phyloP scores from a whole-genome alignment of 2,113 vertebrate genomes.

The Chaetodon auriga region DNA sequence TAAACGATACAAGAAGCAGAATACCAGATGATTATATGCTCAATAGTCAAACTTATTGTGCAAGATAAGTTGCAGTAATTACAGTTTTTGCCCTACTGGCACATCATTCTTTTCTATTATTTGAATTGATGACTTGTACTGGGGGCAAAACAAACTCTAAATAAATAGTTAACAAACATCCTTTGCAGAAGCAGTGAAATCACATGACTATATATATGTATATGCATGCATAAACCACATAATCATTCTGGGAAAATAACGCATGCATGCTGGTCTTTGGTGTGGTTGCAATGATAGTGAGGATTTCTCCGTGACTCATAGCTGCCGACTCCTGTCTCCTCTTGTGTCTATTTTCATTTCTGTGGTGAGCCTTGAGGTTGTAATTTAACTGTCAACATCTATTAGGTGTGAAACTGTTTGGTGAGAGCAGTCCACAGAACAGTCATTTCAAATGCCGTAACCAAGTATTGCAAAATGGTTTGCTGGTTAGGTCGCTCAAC shows the following conservation, averaged over 20 bases:
- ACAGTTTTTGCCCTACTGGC: background rate
- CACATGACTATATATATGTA: background rate
- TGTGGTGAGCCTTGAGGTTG: slow-evolving; percentile 62
- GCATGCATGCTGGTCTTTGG: background rate
- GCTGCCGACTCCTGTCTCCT: slow-evolving; percentile 35
- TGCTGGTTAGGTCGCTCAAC: slow-evolving; percentile 40
- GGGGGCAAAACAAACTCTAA: slow-evolving; percentile 9
- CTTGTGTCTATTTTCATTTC: slow-evolving; percentile 45
- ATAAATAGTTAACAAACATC: background rate
- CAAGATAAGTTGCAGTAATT: background rate
- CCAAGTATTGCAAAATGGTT: slow-evolving; percentile 16
- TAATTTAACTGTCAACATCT: slow-evolving; percentile 57
- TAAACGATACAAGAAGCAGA: background rate
- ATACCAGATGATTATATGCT: slow-evolving; percentile 1
- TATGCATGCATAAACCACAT: background rate
- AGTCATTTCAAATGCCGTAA: slow-evolving; percentile 15
- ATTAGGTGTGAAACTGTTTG: slow-evolving; percentile 66
- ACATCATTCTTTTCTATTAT: slow-evolving; percentile 2
- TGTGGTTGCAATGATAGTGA: slow-evolving; percentile 40
- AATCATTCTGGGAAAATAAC: slow-evolving; percentile 6
- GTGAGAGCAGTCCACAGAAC: slow-evolving; percentile 37
- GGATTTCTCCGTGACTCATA: slow-evolving; percentile 62
- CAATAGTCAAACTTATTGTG: background rate
- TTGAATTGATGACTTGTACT: background rate
- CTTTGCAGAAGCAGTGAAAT: background rate